Conservation (phyloP, 1,140 invertebrate genomes). For the Phocides pigmalion region DNA sequence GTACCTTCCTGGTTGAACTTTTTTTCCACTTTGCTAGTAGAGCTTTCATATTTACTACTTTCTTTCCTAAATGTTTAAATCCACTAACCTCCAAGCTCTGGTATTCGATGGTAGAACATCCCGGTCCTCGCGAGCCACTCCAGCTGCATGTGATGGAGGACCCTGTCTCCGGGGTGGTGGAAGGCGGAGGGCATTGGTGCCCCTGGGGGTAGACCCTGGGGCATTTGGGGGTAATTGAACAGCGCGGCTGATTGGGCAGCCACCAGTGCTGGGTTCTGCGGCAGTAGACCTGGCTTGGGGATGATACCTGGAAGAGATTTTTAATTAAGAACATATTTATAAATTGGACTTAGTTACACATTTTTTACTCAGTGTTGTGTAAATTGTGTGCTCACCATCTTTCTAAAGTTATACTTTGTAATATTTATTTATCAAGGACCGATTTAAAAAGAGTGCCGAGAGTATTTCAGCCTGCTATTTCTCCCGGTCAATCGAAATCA, state of each 20-base stretch:
- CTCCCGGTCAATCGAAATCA: too few relatives aligned
- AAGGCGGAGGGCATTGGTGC: slow-evolving; percentile 67
- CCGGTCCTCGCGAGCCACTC: slow-evolving; percentile 93
- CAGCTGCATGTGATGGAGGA: slow-evolving; percentile 91
- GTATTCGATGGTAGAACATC: slow-evolving; percentile 93
- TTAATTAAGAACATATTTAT: background rate
- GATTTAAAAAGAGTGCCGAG: too few relatives aligned
- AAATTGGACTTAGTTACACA: too few relatives aligned
- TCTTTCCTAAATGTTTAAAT: too few relatives aligned
- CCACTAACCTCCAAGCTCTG: slow-evolving; percentile 85
- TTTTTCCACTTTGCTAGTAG: too few relatives aligned
- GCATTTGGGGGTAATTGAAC: slow-evolving; percentile 69
- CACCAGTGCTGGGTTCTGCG: slow-evolving; percentile 69
- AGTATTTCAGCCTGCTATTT: too few relatives aligned
- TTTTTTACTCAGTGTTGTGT: too few relatives aligned
- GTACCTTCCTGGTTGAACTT: too few relatives aligned
- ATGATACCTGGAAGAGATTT: slow-evolving; percentile 64
- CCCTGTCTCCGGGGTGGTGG: slow-evolving; percentile 74
- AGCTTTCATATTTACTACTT: too few relatives aligned
- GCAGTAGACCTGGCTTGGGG: slow-evolving; percentile 76
- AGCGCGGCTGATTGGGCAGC: slow-evolving; percentile 68
- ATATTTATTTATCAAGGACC: too few relatives aligned
- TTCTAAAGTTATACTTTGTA: too few relatives aligned
- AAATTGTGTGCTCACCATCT: too few relatives aligned
- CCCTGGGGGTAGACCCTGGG: slow-evolving; percentile 48